A percentile compares a stretch with the other conserved stretches of the same genome.
These are phyloP conservation scores for Theodoxus fluviatilis DNA, from an alignment of 2,888 invertebrate genomes.

Conservation along the genomic window DNA sequence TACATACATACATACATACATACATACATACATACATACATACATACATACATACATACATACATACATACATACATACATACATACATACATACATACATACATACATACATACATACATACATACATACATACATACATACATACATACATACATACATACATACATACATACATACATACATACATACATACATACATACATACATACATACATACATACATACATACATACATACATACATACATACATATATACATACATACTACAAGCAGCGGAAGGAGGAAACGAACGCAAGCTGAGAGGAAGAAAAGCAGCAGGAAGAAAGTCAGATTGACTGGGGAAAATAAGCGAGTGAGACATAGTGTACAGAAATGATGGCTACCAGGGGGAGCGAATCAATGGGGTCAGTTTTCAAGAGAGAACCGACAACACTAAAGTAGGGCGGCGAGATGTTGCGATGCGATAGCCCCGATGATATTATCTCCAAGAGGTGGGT, in stretches of 20 bases:
- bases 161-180: not conserved
- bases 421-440: too few relatives aligned
- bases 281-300: not conserved
- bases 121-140: constrained; percentile 21
- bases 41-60: constrained; percentile 20
- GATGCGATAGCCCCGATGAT: too few relatives aligned
- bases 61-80: constrained; percentile 18
- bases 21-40: constrained; percentile 20
- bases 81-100: constrained; percentile 6
- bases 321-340: too few relatives aligned
- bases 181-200: not conserved
- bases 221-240: constrained; percentile 23
- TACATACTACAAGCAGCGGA: not conserved
- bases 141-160: constrained; percentile 22
- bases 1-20: constrained; percentile 10
- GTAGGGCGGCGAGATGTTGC: too few relatives aligned
- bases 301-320: constrained; percentile 3
- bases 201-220: constrained; percentile 12
- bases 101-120: constrained; percentile 22
- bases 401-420: too few relatives aligned
- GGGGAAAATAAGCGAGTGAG: too few relatives aligned
- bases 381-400: too few relatives aligned
- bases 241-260: constrained; percentile 22
- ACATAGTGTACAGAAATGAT: too few relatives aligned
- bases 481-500: too few relatives aligned